A percentile compares a stretch with the other conserved stretches of the same genome.
These are phyloP conservation scores for Tapirus indicus DNA, from an alignment of 2,797 vertebrate genomes.

Conservation along the genomic window DNA sequence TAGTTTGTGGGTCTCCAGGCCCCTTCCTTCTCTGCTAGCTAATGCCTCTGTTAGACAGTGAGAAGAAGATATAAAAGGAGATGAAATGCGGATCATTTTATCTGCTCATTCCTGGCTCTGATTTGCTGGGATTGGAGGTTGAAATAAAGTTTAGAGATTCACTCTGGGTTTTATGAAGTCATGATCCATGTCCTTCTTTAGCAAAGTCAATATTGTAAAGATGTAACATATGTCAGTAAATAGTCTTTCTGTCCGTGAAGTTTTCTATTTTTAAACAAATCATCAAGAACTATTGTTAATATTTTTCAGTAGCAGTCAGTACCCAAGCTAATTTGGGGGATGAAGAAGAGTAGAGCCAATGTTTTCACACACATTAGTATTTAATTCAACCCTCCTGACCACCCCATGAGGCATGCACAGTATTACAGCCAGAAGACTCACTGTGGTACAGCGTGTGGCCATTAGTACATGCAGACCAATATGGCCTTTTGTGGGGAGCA, in stretches of 20 bases:
- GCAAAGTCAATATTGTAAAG: background rate
- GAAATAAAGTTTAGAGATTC: constrained; percentile 31
- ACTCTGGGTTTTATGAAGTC: constrained; percentile 24
- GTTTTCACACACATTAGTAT: background rate
- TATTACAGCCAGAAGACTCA: background rate
- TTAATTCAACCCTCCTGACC: background rate
- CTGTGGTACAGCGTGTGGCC: accelerated
- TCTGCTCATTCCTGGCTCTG: background rate
- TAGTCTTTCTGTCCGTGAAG: background rate
- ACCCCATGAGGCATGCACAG: background rate
- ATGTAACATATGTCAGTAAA: background rate
- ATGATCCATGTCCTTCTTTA: background rate
- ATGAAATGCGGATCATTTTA: background rate
- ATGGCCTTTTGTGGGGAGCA: background rate
- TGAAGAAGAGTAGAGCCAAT: background rate
- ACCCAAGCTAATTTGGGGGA: background rate
- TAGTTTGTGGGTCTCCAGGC: background rate
- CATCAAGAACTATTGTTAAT: background rate
- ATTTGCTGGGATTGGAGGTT: background rate
- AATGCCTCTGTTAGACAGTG: background rate
- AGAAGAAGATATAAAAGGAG: background rate
- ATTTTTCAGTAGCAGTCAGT: background rate
- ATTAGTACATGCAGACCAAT: background rate
- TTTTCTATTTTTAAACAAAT: constrained; percentile 2
- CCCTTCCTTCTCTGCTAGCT: background rate